These are phyloP conservation scores for Peromyscus maniculatus DNA, from an alignment of 2,113 vertebrate genomes.

Conservation along the genomic window DNA sequence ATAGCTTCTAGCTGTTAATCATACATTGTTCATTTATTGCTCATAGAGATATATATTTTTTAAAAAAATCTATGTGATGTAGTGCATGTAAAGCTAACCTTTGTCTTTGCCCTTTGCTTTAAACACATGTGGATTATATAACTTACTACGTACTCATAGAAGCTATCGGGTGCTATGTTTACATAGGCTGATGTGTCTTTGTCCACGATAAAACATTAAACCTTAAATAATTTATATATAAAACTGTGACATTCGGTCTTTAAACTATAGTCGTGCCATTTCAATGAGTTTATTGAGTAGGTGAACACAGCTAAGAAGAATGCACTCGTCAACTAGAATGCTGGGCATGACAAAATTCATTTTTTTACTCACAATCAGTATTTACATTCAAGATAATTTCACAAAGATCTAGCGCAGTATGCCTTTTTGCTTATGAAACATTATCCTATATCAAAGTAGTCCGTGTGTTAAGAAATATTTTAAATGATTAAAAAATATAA, in stretches of 20 bases:
- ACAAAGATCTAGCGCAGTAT: neutral
- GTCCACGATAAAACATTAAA: neutral
- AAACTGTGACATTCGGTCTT: neutral
- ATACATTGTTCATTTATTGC: neutral
- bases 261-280: conserved; percentile 1
- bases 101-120: neutral
- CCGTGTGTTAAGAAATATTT: neutral
- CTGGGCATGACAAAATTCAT: neutral
- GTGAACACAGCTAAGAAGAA: neutral
- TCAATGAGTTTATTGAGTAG: neutral
- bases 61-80: neutral
- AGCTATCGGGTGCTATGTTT: neutral
- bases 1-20: neutral
- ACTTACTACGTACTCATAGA: neutral
- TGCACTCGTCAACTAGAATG: neutral
- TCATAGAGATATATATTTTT: neutral
- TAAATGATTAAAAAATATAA: conserved; percentile 1
- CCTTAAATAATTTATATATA: neutral
- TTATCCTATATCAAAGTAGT: neutral
- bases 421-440: neutral
- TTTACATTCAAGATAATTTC: neutral
- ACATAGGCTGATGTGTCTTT: neutral
- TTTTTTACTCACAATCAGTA: neutral
- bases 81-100: neutral
- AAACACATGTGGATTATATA: neutral